phyloP scores from a whole-genome alignment of 2,888 invertebrate genomes.

The Gryllus longicercus region DNA sequence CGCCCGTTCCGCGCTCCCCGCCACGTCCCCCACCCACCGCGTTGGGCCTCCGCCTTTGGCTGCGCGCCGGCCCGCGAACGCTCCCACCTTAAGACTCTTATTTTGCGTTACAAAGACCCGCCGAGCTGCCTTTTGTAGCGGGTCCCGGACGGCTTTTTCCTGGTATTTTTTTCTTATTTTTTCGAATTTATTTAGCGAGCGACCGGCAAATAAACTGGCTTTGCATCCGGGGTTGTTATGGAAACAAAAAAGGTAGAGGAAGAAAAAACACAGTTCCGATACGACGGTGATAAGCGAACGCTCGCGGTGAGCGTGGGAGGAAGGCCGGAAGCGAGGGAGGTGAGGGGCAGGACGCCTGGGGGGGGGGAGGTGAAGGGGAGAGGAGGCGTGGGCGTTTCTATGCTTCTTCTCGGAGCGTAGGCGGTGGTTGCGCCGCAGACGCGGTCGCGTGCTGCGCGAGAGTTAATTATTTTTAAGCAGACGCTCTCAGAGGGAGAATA shows the following conservation, averaged over 20 bases:
- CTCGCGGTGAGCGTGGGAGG: too few species aligned
- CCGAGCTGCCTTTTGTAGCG: background rate
- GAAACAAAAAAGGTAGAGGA: constrained; percentile 1
- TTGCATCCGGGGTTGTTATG: background rate
- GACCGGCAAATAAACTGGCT: constrained; percentile 1
- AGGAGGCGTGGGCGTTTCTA: background rate
- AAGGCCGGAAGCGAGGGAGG: background rate
- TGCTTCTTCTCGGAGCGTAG: too few species aligned
- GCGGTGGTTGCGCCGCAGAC: background rate
- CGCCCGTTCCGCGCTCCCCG: background rate
- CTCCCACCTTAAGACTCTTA: background rate
- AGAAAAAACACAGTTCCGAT: background rate
- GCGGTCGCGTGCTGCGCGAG: background rate
- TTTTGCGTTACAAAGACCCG: background rate
- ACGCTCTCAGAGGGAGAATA: background rate
- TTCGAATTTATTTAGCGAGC: background rate
- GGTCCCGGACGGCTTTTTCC: background rate
- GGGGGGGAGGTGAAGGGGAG: background rate
- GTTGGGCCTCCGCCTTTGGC: too few species aligned
- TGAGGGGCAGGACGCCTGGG: background rate
- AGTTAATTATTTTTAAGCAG: constrained; percentile 17
- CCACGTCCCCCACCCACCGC: background rate
- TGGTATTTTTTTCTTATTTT: background rate
- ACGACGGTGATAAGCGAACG: background rate
- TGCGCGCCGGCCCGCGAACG: too few species aligned